Evolutionary conservation across 1,140 invertebrate species (phyloP).

Genomic region (Ylistrum balloti): DNA sequence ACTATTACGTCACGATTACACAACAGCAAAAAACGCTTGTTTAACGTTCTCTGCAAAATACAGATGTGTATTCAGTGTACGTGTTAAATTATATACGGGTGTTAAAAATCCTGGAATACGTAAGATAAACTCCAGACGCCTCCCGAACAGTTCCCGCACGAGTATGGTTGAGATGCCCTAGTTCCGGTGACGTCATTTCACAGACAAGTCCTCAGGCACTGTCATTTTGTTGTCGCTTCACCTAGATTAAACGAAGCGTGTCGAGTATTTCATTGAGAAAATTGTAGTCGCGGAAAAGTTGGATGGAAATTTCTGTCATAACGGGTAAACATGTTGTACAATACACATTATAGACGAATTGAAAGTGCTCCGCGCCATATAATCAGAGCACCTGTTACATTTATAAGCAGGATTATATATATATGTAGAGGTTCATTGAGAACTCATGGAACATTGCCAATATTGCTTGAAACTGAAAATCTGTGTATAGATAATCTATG

Average conservation of each 20-base stretch:
- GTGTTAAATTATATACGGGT: background rate
- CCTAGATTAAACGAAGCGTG: conserved; percentile 22
- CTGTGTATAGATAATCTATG: conserved; percentile 6
- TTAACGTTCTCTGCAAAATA: background rate
- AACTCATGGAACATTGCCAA: conserved; percentile 10
- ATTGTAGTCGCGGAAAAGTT: conserved; percentile 25
- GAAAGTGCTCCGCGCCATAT: background rate
- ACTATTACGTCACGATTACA: background rate
- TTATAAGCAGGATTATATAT: conserved; percentile 26
- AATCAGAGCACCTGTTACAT: background rate
- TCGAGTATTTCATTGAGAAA: conserved; percentile 35
- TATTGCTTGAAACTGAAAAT: background rate
- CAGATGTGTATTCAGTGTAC: background rate
- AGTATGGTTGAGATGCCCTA: conserved; percentile 8
- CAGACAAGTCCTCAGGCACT: background rate
- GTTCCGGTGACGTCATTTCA: conserved; percentile 18
- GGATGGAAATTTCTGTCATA: conserved; percentile 25
- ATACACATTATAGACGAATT: background rate
- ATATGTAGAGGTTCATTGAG: background rate
- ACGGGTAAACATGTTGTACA: background rate
- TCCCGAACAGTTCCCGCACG: background rate
- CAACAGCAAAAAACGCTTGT: background rate
- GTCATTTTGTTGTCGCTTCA: background rate
- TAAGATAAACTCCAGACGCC: background rate
- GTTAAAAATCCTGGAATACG: background rate